Base-by-base conservation (phyloP, 2,888 invertebrate genomes). In the Andrena trimmerana region DNA sequence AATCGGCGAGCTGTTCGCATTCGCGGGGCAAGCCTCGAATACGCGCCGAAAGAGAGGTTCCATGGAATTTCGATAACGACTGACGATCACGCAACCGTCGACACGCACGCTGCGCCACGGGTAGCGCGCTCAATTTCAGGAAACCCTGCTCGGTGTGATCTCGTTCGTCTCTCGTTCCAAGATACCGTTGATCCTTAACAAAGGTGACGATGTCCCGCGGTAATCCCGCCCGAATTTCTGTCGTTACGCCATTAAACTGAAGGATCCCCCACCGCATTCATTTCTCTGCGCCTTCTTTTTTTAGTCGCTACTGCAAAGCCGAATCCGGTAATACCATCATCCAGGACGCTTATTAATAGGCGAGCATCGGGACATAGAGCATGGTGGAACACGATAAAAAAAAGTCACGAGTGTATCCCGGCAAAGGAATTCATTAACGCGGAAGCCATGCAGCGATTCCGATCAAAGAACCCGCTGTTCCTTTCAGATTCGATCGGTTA, bases 51-150 rank as follows among this genome's bases (percentile, higher is more conserved):
- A 81, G 42, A 54, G 65, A 81, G 42, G 65, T 70, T 79, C 70
- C 76, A 36, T 42, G 82, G 72, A 86, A 85, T 83, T 86, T 83
- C 60, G 78, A 83, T 86, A 86, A 85, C 78, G 67, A 48, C 36
- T 16, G 16, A 8, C 27, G 54, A 60, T 63, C 86, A 86, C 85
- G 86, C 86, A 57, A 85, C 50, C 66, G 20, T 20, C 29, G 63
- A 29, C 70, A 57, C 59, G 78, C 85, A 77, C 77, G 81, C 85
- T 42, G 81, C 54, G 27, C 60, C 65, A 52, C 68, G 76, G 75
- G 73, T 29, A 78, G 66, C 65, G 69, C 8, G 76, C 42, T 57
- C 1, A 69, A 69, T 72, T 76, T 79, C 79, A 27, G 72, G 73
- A 42, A 73, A 73, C 74, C 76, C 7, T 7, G 42, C 48, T 42